A percentile compares a stretch with the other conserved stretches of the same genome.
phyloP scores from a whole-genome alignment of 2,888 invertebrate species.

The Phengaris alcon region DNA sequence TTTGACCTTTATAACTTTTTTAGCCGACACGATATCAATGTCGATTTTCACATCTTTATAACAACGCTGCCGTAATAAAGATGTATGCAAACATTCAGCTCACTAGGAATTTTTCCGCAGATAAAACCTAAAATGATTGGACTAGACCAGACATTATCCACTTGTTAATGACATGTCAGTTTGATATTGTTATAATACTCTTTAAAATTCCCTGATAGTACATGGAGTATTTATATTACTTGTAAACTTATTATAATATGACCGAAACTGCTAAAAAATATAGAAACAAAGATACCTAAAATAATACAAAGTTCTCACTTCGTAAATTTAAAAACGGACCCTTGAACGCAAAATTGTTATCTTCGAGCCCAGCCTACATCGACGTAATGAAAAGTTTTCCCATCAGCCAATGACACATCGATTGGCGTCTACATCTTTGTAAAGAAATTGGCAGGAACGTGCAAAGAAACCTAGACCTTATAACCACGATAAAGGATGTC shows the following conservation, averaged over 20 bases:
- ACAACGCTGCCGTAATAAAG: too few relatives aligned
- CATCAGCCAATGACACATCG: slow-evolving; percentile 74
- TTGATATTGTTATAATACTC: too few relatives aligned
- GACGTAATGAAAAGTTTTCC: slow-evolving; percentile 75
- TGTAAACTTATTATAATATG: not conserved
- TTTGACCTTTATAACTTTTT: too few relatives aligned
- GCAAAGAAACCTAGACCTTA: slow-evolving; percentile 62
- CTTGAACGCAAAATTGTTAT: slow-evolving; percentile 72
- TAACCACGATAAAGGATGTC: slow-evolving; percentile 46
- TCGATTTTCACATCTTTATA: too few relatives aligned
- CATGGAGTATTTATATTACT: too few relatives aligned
- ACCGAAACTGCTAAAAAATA: slow-evolving; percentile 38
- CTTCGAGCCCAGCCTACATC: slow-evolving; percentile 56
- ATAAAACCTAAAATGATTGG: too few relatives aligned
- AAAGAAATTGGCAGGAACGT: slow-evolving; percentile 61
- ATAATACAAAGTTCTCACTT: slow-evolving; percentile 53
- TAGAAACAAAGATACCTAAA: slow-evolving; percentile 48
- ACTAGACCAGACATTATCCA: too few relatives aligned
- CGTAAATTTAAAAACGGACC: slow-evolving; percentile 71
- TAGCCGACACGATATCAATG: too few relatives aligned
- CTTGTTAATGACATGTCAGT: too few relatives aligned
- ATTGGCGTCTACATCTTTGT: slow-evolving; percentile 75
- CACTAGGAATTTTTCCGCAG: too few relatives aligned
- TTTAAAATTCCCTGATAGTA: too few relatives aligned
- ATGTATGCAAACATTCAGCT: too few relatives aligned